phyloP scores from a whole-genome alignment of 2,113 vertebrate species.

The Uria aalge region DNA sequence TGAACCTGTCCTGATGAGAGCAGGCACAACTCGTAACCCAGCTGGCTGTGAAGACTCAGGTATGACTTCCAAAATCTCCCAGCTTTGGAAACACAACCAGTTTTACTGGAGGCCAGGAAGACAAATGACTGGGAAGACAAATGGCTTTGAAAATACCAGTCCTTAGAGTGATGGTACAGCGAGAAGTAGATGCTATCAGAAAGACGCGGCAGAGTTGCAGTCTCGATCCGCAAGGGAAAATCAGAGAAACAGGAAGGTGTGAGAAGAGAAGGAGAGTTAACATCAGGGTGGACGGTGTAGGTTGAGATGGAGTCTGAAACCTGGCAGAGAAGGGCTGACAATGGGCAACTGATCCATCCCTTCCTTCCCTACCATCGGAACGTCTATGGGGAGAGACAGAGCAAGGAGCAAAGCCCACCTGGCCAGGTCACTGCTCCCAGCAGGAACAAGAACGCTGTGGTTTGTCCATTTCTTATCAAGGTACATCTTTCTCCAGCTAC shows the following conservation, averaged over 20 bases:
- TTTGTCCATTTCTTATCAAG: background rate
- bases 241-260: background rate
- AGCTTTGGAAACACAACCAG: background rate
- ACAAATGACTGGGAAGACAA: background rate
- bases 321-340: background rate
- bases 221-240: background rate
- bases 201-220: background rate
- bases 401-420: background rate
- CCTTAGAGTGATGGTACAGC: rapidly evolving
- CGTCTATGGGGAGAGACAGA: background rate
- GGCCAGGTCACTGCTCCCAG: background rate
- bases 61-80: background rate
- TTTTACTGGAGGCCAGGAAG: background rate
- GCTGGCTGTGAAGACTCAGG: background rate
- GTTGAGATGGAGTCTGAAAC: background rate
- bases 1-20: background rate
- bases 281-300: no score
- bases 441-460: background rate
- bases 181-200: background rate
- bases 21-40: background rate
- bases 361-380: background rate
- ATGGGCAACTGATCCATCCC: background rate
- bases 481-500: background rate
- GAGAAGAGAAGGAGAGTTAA: background rate
- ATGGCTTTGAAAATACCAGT: background rate